phyloP scores from a whole-genome alignment of 2,797 vertebrate genomes.

The Momotus momota region DNA sequence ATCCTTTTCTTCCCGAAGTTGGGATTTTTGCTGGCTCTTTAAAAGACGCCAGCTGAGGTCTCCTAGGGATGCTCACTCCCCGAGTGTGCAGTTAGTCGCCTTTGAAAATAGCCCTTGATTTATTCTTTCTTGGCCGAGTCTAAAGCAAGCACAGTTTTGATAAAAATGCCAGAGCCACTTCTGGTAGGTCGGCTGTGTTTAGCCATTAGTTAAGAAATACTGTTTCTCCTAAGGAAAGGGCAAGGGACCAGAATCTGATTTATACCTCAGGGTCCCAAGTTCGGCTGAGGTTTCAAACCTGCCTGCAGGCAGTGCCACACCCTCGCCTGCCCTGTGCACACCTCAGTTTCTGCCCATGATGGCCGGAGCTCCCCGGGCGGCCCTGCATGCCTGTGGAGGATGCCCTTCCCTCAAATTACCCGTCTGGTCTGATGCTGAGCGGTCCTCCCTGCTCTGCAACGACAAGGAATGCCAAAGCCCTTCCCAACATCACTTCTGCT shows the following conservation, averaged over 20 bases:
- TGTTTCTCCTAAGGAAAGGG: fast-evolving
- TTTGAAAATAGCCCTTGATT: neutral
- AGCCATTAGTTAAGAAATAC: neutral
- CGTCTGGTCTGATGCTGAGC: neutral
- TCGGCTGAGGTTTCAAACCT: neutral
- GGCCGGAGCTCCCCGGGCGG: neutral
- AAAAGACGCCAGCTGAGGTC: neutral
- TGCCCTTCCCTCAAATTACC: neutral
- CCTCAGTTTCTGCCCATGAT: neutral
- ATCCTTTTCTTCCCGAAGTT: neutral
- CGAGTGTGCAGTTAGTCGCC: neutral
- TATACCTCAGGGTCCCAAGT: fast-evolving
- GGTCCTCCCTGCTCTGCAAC: neutral
- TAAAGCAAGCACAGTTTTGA: neutral
- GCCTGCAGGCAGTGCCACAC: neutral
- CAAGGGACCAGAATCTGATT: neutral
- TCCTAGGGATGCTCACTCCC: neutral
- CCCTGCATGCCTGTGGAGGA: neutral
- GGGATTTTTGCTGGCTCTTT: neutral
- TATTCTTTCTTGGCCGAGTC: neutral
- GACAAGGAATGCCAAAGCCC: neutral
- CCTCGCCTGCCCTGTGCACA: neutral
- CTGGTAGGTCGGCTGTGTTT: neutral
- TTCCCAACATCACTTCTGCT: neutral
- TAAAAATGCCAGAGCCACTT: neutral